Conservation (phyloP, 2,888 invertebrate genomes). For the Galerucella calmariensis region DNA sequence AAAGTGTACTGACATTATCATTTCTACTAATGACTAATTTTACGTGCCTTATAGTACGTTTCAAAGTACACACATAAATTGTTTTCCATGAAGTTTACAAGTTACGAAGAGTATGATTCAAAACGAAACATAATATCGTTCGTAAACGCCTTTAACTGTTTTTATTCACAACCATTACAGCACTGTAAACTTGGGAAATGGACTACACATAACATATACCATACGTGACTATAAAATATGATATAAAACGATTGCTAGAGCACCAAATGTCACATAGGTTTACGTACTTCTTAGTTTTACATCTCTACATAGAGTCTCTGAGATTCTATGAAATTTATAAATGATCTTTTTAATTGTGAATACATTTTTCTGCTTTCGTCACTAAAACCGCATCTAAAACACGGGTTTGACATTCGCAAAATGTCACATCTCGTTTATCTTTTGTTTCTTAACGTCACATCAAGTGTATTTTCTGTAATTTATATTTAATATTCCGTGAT, state of each 20-base stretch:
- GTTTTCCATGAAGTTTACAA: constrained; percentile 10
- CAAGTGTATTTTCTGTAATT: no score
- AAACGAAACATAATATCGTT: constrained; percentile 27
- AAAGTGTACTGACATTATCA: neutral
- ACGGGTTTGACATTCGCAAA: no score
- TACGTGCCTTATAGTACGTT: neutral
- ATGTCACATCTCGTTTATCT: no score
- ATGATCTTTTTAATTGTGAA: neutral
- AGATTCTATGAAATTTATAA: neutral
- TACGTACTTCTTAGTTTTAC: constrained; percentile 4
- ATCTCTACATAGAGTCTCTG: neutral
- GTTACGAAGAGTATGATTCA: constrained; percentile 25
- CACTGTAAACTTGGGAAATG: constrained; percentile 25
- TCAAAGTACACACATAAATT: constrained; percentile 18
- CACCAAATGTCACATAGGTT: constrained; percentile 3
- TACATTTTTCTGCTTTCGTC: no score
- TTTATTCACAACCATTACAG: constrained; percentile 27
- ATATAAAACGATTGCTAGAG: constrained; percentile 20
- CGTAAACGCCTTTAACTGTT: constrained; percentile 23
- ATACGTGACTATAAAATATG: constrained; percentile 17
- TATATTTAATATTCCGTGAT: no score
- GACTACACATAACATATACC: constrained; percentile 18
- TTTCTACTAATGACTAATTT: neutral
- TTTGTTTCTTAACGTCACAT: no score
- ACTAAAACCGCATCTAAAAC: no score